Evolutionary conservation across 2,888 invertebrate genomes (phyloP), one percentile per base, ranked within the genome.

Genomic region (Acleris cristana): DNA sequence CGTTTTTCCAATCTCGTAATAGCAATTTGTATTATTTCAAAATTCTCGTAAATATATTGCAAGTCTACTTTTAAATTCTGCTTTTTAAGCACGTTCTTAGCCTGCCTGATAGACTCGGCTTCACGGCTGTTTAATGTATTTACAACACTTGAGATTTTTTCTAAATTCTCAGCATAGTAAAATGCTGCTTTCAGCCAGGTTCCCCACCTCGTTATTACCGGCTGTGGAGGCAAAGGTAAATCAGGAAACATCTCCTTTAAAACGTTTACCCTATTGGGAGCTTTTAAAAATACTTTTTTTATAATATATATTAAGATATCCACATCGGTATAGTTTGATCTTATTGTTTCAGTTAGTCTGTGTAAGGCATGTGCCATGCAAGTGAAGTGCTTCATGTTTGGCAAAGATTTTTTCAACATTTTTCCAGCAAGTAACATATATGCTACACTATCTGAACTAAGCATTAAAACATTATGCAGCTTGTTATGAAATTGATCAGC

Each of bases 361-460:
- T 57, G 57, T 16, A 57, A 57, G 45, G 45, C 45, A 34, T 56
- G 55, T 40, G 55, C 55, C 34, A 55, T 10, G 14, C 56, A 56
- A 23, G 59, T 49, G 16, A 59, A 26, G 51, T 59, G 59, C 14
- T 59, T 59, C 30, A 59, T 30, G 49, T 59, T 49, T 2, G 23
- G 7, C 14, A n/a, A 48, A 14, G 19, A 34, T 23, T 49, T 34
- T 45, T 62, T 62, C 26, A 62, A 48, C 26, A 61, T 23, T 40
- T 53, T 53, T 26, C 62, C 62, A 63, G 54, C 55, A 10, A 23
- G 16, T 53, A 62, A 54, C 54, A 62, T 62, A 14, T 62, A 62
- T 2, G 62, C 55, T 19, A 53, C 62, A 45, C 54, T 53, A 30
- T 62, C 62, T 12, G 23, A 23, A 4, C 23, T 23, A 4, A 23